Evolutionary conservation across 2,797 vertebrate species (phyloP), one percentile per base, ranked within the genome.

Genomic region (Babyrousa celebensis): DNA sequence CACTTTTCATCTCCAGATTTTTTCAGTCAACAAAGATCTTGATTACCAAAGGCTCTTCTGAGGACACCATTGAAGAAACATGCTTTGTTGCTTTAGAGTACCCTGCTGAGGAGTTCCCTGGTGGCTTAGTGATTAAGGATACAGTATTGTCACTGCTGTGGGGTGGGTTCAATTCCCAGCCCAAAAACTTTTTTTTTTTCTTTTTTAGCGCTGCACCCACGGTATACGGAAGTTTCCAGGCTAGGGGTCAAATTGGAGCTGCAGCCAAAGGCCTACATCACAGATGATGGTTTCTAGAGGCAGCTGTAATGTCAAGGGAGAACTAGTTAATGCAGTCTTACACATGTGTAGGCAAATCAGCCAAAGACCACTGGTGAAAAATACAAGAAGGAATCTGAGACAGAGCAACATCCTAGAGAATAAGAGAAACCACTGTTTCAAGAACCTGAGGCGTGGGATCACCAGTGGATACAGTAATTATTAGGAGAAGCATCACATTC

Each of bases 381-480:
- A 85, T 36, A 80, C 1, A 93, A 40, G 52, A 90, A 92, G 36
- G 27, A 78, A 94, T 68, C 14, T 32, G 25, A 85, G 27, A 60
- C 56, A 20, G 6, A 18, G 23, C 58, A 93, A 85, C 7, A 20
- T 48, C 43, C 72, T 65, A 58, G 16, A 75, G 43, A 79, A 77
- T 40, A 86, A 89, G 85, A 29, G 16, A 91, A 91, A 86, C 23
- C 52, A 75, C n/a, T 65, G 48, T 71, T 94, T 82, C 36, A 77
- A 91, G 63, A 78, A 85, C 5, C 20, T 15, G 6, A 48, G 12
- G n/a, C 14, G 12, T 60, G 1, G 70, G 27, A 84, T 54, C 77
- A 75, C 60, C 60, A 56, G 54, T 52, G 60, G 54, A 70, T 43
- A 27, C 16, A 56, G 2, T 18, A 93, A 32, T 23, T 68, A 71